phyloP scores from a whole-genome alignment of 2,113 vertebrate species.

The Dipodomys ordii region DNA sequence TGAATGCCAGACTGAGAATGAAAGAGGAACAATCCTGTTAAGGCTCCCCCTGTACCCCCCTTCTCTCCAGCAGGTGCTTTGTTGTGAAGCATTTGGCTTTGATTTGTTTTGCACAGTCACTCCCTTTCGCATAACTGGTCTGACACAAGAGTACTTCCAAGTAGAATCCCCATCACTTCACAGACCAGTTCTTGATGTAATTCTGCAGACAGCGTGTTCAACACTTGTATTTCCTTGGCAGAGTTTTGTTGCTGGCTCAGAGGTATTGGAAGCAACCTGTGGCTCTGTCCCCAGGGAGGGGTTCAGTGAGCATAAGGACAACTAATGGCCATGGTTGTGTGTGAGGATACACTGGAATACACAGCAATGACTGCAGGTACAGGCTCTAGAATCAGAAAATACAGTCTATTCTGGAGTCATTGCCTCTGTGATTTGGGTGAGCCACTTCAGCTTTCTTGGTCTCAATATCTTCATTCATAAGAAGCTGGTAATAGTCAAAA shows the following conservation, averaged over 20 bases:
- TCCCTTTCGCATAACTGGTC: not conserved
- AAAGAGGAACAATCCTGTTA: not conserved
- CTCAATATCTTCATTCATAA: not conserved
- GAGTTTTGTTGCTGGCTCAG: not conserved
- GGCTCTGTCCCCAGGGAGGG: not conserved
- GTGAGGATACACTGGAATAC: fast-evolving
- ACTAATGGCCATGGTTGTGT: not conserved
- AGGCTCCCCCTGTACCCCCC: not conserved
- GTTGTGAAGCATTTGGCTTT: not conserved
- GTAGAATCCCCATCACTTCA: not conserved
- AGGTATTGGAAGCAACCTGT: not conserved
- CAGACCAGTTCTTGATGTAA: not conserved
- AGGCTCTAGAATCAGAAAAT: not conserved
- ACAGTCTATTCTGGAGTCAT: not conserved
- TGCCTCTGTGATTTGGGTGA: constrained; percentile 28
- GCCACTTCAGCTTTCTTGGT: constrained; percentile 24
- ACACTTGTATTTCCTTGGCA: not conserved
- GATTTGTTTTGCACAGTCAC: not conserved
- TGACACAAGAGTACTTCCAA: not conserved
- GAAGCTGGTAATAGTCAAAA: not conserved
- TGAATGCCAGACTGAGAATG: not conserved
- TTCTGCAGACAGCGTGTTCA: not conserved
- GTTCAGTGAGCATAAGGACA: no score
- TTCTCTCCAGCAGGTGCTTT: not conserved
- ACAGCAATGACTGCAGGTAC: fast-evolving